phyloP scores from a whole-genome alignment of 2,113 vertebrate genomes.

The Pteropus alecto region DNA sequence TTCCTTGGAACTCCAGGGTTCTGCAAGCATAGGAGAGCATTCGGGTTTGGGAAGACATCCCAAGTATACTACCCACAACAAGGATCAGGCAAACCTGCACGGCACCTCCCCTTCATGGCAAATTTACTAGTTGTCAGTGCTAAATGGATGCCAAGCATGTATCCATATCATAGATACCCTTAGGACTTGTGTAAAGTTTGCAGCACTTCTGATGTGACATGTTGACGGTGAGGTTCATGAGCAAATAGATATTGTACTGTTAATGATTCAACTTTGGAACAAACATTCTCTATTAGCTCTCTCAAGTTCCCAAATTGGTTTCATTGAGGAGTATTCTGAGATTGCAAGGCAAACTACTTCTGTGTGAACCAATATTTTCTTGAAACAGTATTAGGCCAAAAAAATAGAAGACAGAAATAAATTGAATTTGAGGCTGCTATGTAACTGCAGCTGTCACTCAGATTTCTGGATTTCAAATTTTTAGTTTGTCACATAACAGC shows the following conservation, averaged over 20 bases:
- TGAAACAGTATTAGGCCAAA: background rate
- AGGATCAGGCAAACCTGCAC: background rate
- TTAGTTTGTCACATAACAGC: background rate
- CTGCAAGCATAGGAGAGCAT: background rate
- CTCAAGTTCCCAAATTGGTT: background rate
- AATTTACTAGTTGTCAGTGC: background rate
- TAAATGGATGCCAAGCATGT: background rate
- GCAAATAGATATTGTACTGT: background rate
- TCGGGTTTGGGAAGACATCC: background rate
- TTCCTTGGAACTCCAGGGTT: background rate
- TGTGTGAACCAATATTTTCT: constrained; percentile 1
- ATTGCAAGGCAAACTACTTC: background rate
- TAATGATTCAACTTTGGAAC: constrained; percentile 36
- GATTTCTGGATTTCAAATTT: background rate
- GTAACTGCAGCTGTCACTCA: background rate
- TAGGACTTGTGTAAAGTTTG: background rate
- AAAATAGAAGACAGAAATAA: constrained; percentile 22
- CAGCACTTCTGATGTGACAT: background rate
- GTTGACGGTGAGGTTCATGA: background rate
- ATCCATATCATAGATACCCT: background rate
- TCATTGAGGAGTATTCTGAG: background rate
- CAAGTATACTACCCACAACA: background rate
- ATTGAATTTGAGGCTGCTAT: background rate
- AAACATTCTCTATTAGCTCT: background rate
- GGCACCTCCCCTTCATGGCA: background rate